These are phyloP conservation scores for Tipula confusa DNA, from an alignment of 2,888 invertebrate species.

Conservation along the genomic window DNA sequence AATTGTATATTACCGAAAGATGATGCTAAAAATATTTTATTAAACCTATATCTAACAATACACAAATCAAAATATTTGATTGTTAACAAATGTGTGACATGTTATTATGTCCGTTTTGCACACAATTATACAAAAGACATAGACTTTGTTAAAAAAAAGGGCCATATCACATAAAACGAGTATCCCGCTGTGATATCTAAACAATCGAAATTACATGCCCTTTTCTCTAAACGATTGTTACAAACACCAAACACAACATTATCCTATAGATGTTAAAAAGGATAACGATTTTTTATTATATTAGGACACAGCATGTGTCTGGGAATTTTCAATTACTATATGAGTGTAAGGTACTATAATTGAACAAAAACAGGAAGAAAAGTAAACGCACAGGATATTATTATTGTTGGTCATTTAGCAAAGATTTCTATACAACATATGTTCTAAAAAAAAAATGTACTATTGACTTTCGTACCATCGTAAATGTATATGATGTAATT, in stretches of 20 bases:
- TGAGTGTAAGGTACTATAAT: not conserved
- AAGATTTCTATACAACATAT: not conserved
- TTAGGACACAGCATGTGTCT: not conserved
- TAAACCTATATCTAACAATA: no score
- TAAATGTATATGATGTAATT: not conserved
- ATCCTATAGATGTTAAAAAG: not conserved
- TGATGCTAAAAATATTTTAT: no score
- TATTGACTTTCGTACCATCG: not conserved
- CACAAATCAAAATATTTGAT: not conserved
- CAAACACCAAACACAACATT: not conserved
- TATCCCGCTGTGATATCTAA: not conserved
- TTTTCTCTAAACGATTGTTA: not conserved
- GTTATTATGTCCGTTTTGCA: not conserved
- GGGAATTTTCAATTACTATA: not conserved
- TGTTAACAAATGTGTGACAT: slow-evolving; percentile 1
- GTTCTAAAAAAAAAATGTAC: not conserved
- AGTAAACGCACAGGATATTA: not conserved
- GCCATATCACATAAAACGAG: not conserved
- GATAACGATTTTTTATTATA: not conserved
- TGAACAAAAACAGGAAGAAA: not conserved
- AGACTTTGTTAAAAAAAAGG: not conserved
- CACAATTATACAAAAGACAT: not conserved
- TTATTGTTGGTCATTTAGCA: not conserved
- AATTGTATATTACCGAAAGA: no score
- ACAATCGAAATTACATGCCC: not conserved